Conservation (phyloP, 2,888 invertebrate genomes). For the Volucella inanis region DNA sequence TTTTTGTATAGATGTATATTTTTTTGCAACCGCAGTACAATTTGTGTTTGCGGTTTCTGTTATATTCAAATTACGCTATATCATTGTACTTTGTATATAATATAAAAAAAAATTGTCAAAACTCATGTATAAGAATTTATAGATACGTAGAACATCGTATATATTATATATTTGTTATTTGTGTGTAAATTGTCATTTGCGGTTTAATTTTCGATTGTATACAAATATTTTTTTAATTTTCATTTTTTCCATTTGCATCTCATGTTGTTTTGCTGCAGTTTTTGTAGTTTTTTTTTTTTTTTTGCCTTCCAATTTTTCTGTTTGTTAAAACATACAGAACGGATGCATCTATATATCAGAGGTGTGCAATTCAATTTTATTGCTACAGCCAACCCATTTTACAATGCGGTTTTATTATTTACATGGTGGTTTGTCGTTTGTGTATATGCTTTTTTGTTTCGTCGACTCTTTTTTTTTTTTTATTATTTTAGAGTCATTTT, state of each 20-base stretch:
- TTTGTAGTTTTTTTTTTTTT: not conserved
- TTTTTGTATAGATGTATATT: too few species aligned
- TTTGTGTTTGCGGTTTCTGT: slow-evolving; percentile 68
- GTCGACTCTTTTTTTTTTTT: slow-evolving; percentile 24
- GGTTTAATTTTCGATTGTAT: slow-evolving; percentile 80
- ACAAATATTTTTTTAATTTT: slow-evolving; percentile 20
- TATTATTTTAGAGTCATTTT: slow-evolving; percentile 45
- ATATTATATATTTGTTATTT: slow-evolving; percentile 50
- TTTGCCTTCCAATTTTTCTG: slow-evolving; percentile 15
- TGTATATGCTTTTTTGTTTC: slow-evolving; percentile 20
- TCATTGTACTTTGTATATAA: slow-evolving; percentile 36
- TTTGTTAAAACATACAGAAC: slow-evolving; percentile 51
- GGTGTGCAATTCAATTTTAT: slow-evolving; percentile 78
- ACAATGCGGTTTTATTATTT: slow-evolving; percentile 82
- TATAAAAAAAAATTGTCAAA: slow-evolving; percentile 38
- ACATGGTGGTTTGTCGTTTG: slow-evolving; percentile 76
- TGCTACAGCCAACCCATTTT: slow-evolving; percentile 76
- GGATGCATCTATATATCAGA: slow-evolving; percentile 55
- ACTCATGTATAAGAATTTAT: slow-evolving; percentile 14
- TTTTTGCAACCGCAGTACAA: slow-evolving; percentile 64
- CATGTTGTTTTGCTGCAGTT: slow-evolving; percentile 23
- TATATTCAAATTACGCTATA: slow-evolving; percentile 57
- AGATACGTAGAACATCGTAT: slow-evolving; percentile 19
- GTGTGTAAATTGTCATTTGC: slow-evolving; percentile 80
- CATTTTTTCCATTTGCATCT: slow-evolving; percentile 17